Base-by-base conservation (phyloP, 2,797 vertebrate genomes). In the Sibirionetta formosa region DNA sequence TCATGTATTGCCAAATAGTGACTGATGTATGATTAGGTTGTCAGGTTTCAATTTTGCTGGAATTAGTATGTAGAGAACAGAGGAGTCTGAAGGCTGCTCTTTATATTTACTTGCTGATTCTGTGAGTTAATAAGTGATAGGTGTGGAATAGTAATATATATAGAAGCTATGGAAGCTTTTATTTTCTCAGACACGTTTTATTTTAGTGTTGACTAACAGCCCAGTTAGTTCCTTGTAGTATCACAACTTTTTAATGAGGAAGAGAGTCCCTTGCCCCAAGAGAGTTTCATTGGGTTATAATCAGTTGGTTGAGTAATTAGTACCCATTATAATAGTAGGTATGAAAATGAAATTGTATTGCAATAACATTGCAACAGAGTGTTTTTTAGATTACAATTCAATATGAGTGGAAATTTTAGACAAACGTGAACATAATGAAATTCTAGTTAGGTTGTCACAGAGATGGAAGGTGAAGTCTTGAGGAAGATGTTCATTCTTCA, bases 311-410 rank as follows among this genome's bases (percentile, higher is more conserved):
- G 16, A 66, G 8, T 75, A 53, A 48, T 48, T 23, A 24, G 48
- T 48, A 48, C 23, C 65, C 14, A 5, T 68, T 60, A 1, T 35
- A 22, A 12, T 23, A 65, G 18, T 29, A 13, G 38, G 5, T 46
- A 53, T 54, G 56, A 86, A 82, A 73, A 69, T 60, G 7, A 68
- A 64, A 36, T 19, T 58, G 48, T 70, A 58, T 63, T 61, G 24
- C 7, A 29, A 0, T 38, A n/a, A 8, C 22, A 23, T 26, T 42
- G 14, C 5, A 33, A 14, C 14, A 66, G 26, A 16, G 13, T 50
- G 50, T 50, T 50, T 50, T 50, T 50, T 50, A 50, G 24, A 26
- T 50, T 50, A 26, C 24, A 14, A 50, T 50, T 50, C 50, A 50
- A 26, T 50, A 50, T 50, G 48, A 50, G 13, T 50, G 48, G 48